Percentiles rank a stretch among this genome's conserved stretches.
phyloP scores from a whole-genome alignment of 2,113 vertebrate species.

The Amazona guildingii region DNA sequence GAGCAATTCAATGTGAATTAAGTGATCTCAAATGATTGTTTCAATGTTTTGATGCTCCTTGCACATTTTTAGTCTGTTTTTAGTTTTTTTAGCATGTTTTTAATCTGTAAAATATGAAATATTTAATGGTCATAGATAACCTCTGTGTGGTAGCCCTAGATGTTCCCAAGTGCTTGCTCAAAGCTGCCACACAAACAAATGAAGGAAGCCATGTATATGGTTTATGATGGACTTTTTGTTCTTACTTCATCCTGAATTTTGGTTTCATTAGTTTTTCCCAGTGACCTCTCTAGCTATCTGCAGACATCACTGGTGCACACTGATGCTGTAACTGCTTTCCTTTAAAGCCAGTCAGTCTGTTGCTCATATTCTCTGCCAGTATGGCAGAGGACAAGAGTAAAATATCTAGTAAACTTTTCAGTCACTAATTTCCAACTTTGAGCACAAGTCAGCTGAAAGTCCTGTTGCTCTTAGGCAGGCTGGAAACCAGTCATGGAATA shows the following conservation, averaged over 20 bases:
- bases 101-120: neutral
- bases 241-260: neutral
- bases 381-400: neutral
- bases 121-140: neutral
- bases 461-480: neutral
- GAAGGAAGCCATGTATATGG: neutral
- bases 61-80: neutral
- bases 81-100: neutral
- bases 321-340: neutral
- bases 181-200: neutral
- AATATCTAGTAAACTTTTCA: slow-evolving; percentile 11
- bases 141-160: neutral
- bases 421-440: neutral
- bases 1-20: neutral
- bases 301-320: neutral
- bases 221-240: neutral
- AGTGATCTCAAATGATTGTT: neutral
- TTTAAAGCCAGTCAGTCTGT: neutral
- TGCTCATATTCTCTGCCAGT: neutral
- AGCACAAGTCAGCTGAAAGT: slow-evolving; percentile 15
- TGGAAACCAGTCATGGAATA: slow-evolving; percentile 27
- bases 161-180: neutral
- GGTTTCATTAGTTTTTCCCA: neutral
- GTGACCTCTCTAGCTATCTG: neutral
- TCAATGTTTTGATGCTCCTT: neutral